Evolutionary conservation across 35 echinoderm and acorn worm genomes (phyloP).

Genomic region (Lytechinus variegatus): DNA sequence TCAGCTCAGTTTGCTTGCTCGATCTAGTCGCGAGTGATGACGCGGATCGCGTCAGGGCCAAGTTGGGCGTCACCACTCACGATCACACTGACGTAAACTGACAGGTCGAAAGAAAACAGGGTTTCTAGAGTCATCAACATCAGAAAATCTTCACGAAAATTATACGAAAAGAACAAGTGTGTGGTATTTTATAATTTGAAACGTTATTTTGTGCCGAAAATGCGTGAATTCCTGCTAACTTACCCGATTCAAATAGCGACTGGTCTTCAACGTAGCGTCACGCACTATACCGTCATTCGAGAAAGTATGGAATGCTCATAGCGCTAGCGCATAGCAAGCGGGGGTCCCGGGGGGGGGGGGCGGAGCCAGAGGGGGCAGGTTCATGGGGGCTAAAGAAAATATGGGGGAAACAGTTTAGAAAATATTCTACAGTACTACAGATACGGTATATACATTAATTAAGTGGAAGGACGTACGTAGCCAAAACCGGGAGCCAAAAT

Average conservation of each 20-base stretch:
- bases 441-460: no score
- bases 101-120: not conserved
- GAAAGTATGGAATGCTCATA: not conserved
- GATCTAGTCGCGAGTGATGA: not conserved
- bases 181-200: not conserved
- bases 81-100: not conserved
- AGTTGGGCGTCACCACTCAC: not conserved
- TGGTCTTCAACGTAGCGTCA: not conserved
- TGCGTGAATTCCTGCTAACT: not conserved
- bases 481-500: no score
- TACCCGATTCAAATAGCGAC: not conserved
- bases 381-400: no score
- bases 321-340: no score
- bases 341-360: no score
- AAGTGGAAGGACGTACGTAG: no score
- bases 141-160: not conserved
- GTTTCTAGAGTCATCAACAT: not conserved
- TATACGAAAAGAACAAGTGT: not conserved
- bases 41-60: not conserved
- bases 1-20: not conserved
- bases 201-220: not conserved
- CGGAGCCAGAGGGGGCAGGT: no score
- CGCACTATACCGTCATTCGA: not conserved
- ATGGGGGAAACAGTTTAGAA: no score
- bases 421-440: no score